These are phyloP conservation scores for Sialis lutaria DNA, from an alignment of 2,888 invertebrate genomes.

Conservation along the genomic window DNA sequence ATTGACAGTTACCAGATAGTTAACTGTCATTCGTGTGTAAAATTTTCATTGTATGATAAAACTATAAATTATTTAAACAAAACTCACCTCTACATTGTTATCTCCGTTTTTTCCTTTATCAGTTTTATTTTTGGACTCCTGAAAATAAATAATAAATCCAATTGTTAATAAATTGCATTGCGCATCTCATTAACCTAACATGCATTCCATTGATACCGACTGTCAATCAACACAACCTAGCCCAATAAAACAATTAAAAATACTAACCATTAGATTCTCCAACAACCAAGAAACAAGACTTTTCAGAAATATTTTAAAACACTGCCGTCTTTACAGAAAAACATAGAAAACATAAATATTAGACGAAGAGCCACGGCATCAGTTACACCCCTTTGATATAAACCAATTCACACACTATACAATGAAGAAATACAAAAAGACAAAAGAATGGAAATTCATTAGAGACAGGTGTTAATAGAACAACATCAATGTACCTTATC, in stretches of 20 bases:
- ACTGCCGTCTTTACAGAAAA: constrained; percentile 8
- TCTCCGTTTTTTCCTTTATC: constrained; percentile 33
- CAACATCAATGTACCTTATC: constrained; percentile 21
- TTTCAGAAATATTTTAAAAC: constrained; percentile 1
- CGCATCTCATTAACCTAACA: constrained; percentile 13
- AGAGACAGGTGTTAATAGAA: not conserved
- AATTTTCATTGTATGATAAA: no score
- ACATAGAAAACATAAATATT: constrained; percentile 19
- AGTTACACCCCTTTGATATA: constrained; percentile 12
- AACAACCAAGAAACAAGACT: constrained; percentile 4
- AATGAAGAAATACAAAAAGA: not conserved
- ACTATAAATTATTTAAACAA: constrained; percentile 5
- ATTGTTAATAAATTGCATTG: constrained; percentile 7
- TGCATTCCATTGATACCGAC: constrained; percentile 9
- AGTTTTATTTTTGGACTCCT: constrained; percentile 39
- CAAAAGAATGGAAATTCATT: not conserved
- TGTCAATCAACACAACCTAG: constrained; percentile 6
- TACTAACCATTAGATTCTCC: constrained; percentile 12
- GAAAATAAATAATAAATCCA: constrained; percentile 17
- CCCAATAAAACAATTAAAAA: constrained; percentile 10
- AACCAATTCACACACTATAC: constrained; percentile 11
- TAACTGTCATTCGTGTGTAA: no score
- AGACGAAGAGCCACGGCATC: constrained; percentile 22
- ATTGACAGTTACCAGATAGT: no score
- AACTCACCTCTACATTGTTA: constrained; percentile 35